phyloP scores from a whole-genome alignment of 2,888 invertebrate genomes.

The Artemia sinica region DNA sequence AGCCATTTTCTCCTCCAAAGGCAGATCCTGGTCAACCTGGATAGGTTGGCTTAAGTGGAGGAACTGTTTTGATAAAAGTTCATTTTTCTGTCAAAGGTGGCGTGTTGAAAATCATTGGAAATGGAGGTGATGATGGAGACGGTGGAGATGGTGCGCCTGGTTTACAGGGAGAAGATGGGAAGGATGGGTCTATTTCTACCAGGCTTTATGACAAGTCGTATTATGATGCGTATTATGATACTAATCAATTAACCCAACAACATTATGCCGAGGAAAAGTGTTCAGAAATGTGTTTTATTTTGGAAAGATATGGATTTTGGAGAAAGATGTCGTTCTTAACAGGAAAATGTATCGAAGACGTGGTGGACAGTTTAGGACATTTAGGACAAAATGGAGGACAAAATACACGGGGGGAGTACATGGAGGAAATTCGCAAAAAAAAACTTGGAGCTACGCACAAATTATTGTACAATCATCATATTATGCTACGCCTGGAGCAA shows the following conservation, averaged over 20 bases:
- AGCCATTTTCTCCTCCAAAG: background rate
- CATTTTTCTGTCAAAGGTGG: background rate
- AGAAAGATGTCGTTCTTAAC: too few relatives aligned
- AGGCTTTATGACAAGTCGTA: background rate
- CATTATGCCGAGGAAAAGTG: too few relatives aligned
- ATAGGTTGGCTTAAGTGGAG: background rate
- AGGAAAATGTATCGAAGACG: too few relatives aligned
- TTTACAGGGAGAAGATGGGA: background rate
- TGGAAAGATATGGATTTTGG: too few relatives aligned
- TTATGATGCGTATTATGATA: background rate
- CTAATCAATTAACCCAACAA: background rate
- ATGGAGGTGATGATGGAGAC: background rate
- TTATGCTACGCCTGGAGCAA: background rate
- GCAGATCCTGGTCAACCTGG: background rate
- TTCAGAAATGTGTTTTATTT: too few relatives aligned
- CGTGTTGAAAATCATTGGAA: background rate
- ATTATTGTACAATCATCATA: background rate
- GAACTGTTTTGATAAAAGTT: background rate
- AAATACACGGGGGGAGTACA: background rate
- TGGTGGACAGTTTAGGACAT: too few relatives aligned
- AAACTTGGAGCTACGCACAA: background rate
- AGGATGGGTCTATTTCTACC: background rate
- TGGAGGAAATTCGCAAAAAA: background rate
- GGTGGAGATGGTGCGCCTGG: background rate
- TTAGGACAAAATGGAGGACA: too few relatives aligned